Base-by-base conservation (phyloP, 2,888 invertebrate genomes). In the Pogonocherus hispidulus region DNA sequence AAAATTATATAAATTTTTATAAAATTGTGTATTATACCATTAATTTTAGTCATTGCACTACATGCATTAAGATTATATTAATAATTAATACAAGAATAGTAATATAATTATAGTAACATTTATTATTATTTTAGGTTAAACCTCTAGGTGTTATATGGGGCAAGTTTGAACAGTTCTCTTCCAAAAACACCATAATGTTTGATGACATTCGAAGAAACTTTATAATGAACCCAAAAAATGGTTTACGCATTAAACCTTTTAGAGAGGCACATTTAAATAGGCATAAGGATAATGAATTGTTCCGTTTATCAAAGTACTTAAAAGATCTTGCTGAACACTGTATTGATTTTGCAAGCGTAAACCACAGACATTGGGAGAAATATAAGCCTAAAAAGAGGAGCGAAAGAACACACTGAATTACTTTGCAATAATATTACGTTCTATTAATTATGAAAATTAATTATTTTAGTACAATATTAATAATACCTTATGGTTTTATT, bases 61-160 rank as follows among this genome's bases (percentile, higher is more conserved):
- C 8, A 27, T 27, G n/a, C n/a, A n/a, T n/a, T n/a, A n/a, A n/a
- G n/a, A n/a, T n/a, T n/a, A n/a, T n/a, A 8, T 27, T 27, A 8
- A 27, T 8, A 27, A 27, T 27, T 27, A 27, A 27, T 8, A 4
- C 27, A 23, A 32, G 8, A 11, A 32, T 6, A 8, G 2, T 32
- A 32, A 5, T 32, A 32, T 32, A 32, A 11, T 8, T 6, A 16
- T 14, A 16, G 41, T 37, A n/a, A n/a, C 14, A 2, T n/a, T 4
- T 2, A 41, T 55, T 49, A n/a, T 80, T 72, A 22, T 77, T 75
- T 66, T 86, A 94, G 94, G 94, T 94, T 0, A 98, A 98, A 87
- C 98, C 98, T 0, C 86, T 99, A 65, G 97, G 96, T 4, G 95
- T 99, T 0, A 97, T 99, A 72, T 99, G 98, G 98, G 98, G 97